Conservation (phyloP, 2,888 invertebrate species). For the Metacarcinus magister region DNA sequence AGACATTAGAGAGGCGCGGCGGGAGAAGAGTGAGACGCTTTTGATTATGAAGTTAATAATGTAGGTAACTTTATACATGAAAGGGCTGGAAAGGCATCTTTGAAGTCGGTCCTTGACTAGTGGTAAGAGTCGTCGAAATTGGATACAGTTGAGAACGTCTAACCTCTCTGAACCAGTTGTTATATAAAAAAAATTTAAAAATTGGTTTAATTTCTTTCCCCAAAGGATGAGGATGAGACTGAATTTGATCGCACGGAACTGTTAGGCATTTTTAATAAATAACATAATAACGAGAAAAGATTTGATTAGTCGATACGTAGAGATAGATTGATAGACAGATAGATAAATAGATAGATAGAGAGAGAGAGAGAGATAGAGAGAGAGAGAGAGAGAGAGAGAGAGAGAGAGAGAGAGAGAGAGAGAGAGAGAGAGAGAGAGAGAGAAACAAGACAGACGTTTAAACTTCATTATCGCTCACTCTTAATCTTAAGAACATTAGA, state of each 20-base stretch:
- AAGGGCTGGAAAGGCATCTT: not conserved
- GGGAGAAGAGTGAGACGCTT: too few relatives aligned
- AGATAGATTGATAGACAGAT: not conserved
- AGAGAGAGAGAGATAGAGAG: not conserved
- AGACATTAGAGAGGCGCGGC: too few relatives aligned
- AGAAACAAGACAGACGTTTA: not conserved
- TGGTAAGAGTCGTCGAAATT: not conserved
- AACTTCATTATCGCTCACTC: too few relatives aligned
- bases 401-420: slow-evolving; percentile 57
- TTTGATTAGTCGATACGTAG: not conserved
- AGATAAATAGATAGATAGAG: slow-evolving; percentile 6
- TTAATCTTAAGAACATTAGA: too few relatives aligned
- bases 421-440: slow-evolving; percentile 47
- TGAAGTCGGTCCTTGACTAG: not conserved
- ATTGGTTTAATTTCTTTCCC: too few relatives aligned
- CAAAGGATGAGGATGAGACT: too few relatives aligned
- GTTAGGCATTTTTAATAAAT: too few relatives aligned
- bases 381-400: slow-evolving; percentile 54
- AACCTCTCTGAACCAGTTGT: not conserved
- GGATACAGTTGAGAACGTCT: not conserved
- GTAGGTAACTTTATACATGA: not conserved
- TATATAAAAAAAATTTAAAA: too few relatives aligned
- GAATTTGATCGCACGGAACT: too few relatives aligned
- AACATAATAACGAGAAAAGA: too few relatives aligned
- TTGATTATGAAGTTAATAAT: not conserved